phyloP scores from a whole-genome alignment of 2,113 vertebrate species.

The Sorex fumeus region DNA sequence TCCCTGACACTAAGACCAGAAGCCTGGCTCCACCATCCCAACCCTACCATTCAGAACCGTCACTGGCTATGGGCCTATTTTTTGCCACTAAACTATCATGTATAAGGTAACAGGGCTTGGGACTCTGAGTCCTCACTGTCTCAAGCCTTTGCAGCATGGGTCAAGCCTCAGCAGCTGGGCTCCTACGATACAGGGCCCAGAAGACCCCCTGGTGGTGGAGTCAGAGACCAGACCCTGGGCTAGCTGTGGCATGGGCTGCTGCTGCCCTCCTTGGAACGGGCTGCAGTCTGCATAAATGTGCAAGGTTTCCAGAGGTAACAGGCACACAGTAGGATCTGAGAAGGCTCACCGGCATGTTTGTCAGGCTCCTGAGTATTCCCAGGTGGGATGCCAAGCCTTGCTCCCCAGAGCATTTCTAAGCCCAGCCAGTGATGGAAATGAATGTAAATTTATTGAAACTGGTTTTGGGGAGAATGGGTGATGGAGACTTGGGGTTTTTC shows the following conservation, averaged over 20 bases:
- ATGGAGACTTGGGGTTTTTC: not conserved
- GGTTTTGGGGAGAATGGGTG: constrained; percentile 34
- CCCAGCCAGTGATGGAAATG: constrained; percentile 70
- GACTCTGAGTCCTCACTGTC: not conserved
- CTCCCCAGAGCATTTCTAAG: constrained; percentile 10
- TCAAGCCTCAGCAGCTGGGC: not conserved
- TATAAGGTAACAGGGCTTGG: not conserved
- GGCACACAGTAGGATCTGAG: not conserved
- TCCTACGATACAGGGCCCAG: not conserved
- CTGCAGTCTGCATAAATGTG: not conserved
- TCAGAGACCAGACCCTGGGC: not conserved
- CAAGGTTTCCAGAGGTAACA: not conserved
- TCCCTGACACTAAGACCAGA: not conserved
- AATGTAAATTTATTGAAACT: constrained; percentile 83
- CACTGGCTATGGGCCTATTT: not conserved
- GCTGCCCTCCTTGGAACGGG: not conserved
- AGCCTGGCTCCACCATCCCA: not conserved
- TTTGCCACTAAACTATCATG: not conserved
- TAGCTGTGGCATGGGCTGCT: not conserved
- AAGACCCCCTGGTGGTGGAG: not conserved
- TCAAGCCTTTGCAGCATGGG: not conserved
- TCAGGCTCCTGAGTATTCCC: not conserved
- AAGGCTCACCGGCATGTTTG: not conserved
- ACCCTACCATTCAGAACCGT: not conserved
- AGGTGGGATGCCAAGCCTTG: not conserved